Evolutionary conservation across 2,888 invertebrate genomes (phyloP), one percentile per base, ranked within the genome.

Genomic region (Drosophila mettleri): DNA sequence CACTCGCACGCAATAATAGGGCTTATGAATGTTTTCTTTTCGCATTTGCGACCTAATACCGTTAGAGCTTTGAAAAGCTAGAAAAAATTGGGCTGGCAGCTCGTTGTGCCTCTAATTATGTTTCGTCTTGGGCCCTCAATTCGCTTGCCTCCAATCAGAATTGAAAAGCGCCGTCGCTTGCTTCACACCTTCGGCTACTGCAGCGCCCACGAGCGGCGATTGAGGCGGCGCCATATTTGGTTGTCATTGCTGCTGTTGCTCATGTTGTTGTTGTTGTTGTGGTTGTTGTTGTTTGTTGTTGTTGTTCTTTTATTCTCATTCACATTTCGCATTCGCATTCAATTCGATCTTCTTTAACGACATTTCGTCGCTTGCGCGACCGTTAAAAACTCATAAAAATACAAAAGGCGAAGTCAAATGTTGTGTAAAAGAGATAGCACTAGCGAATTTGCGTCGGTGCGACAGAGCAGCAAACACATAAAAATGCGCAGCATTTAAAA

Each of bases 321-420:
- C 79, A 66, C 83, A 72, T 76, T 74, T 73, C 76, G 74, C 68
- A 77, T 81, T 85, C 86, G 68, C 76, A 88, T 80, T 80, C 74
- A 77, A 80, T 84, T 88, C 78, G 81, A 81, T 88, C 87, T 84
- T 84, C 78, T 86, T 88, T 74, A 73, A 80, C 70, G 85, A 81
- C 87, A 71, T 71, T 80, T 73, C 70, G 73, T 69, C 62, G 74
- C 65, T 61, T 49, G 62, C 62, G 39, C 53, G 60, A 45, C 57
- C 73, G 80, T 69, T 69, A 65, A 84, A 79, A 65, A 54, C 54
- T 65, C 69, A 76, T 69, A 66, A 84, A 88, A 63, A 67, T 43
- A 52, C n/a, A 79, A 66, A 79, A 65, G 79, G 69, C 75, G 45
- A 59, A 75, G 75, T 64, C 75, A 61, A 57, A 33, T 54, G 43